phyloP scores from a whole-genome alignment of 2,113 vertebrate genomes.

The Ursus arctos region DNA sequence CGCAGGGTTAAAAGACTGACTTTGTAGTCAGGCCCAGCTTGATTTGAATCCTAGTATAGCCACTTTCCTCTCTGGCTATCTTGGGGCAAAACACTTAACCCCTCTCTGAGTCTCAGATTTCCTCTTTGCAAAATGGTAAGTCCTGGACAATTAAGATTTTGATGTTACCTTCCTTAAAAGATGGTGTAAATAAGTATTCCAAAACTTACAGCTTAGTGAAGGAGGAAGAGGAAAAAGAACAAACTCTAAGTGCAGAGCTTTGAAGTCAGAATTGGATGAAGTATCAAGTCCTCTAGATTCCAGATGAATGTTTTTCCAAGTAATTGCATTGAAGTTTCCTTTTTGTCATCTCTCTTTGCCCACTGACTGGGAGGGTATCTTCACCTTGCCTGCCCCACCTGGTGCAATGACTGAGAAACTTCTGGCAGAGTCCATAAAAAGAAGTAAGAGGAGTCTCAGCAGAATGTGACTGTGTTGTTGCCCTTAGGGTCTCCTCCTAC shows the following conservation, averaged over 20 bases:
- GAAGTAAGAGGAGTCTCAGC: not conserved
- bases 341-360: not conserved
- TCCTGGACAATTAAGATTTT: not conserved
- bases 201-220: not conserved
- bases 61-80: not conserved
- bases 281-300: not conserved
- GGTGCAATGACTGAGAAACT: not conserved
- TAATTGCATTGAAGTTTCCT: not conserved
- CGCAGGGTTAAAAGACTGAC: not conserved
- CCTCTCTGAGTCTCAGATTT: not conserved
- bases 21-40: not conserved
- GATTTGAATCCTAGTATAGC: not conserved
- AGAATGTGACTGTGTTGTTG: not conserved
- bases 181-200: not conserved
- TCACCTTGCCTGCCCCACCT: fast-evolving
- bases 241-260: not conserved
- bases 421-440: not conserved
- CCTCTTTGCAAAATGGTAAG: not conserved
- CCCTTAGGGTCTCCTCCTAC: fast-evolving
- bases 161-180: not conserved
- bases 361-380: not conserved
- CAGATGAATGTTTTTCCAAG: not conserved
- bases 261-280: not conserved
- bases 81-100: not conserved
- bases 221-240: not conserved